Conservation (phyloP, 2,797 vertebrate genomes). For the Hephaestus fuliginosus region DNA sequence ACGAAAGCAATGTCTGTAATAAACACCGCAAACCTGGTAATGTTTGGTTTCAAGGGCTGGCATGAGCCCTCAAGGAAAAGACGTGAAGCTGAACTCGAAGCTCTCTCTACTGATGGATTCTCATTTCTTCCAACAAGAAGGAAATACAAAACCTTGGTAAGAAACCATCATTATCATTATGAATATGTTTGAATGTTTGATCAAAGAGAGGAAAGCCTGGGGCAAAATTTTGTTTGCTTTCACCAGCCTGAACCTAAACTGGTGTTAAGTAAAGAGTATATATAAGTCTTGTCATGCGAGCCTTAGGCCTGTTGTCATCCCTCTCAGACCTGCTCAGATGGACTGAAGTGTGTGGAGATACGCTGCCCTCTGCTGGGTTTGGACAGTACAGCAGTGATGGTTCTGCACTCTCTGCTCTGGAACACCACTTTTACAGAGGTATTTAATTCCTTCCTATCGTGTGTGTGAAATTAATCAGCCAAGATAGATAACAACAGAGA, state of each 20-base stretch:
- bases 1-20: neutral
- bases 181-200: neutral
- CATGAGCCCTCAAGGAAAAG: slow-evolving; percentile 78
- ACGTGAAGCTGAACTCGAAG: slow-evolving; percentile 84
- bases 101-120: slow-evolving; percentile 75
- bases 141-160: slow-evolving; percentile 91
- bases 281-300: neutral
- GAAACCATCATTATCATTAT: slow-evolving; percentile 20
- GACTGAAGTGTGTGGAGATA: slow-evolving; percentile 88
- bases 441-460: neutral
- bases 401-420: slow-evolving; percentile 89
- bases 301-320: neutral
- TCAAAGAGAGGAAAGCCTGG: neutral
- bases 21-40: neutral
- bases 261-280: neutral
- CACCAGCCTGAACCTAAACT: neutral
- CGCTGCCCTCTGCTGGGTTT: slow-evolving; percentile 90
- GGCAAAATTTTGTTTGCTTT: neutral
- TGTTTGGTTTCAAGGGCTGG: slow-evolving; percentile 58
- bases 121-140: slow-evolving; percentile 85
- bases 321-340: slow-evolving; percentile 87
- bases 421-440: slow-evolving; percentile 93
- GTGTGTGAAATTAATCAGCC: neutral
- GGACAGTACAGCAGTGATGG: slow-evolving; percentile 88
- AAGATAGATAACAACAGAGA: neutral